Evolutionary conservation across 2,797 vertebrate genomes (phyloP).

Genomic region (Melanotaenia maccullochi): DNA sequence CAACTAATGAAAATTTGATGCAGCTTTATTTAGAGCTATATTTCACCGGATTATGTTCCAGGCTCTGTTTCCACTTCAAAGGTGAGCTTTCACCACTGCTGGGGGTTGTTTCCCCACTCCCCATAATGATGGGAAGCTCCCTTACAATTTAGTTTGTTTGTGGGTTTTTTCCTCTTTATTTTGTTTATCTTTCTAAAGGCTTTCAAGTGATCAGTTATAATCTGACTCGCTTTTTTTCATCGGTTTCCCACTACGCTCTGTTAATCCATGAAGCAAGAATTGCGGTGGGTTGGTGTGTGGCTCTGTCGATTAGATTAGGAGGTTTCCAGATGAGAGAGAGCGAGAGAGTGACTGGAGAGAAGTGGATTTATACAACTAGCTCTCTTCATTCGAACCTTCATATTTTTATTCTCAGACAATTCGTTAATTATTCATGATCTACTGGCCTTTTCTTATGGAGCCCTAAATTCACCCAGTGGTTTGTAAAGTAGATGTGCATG

Average conservation of each 20-base stretch:
- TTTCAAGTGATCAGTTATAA: slow-evolving; percentile 59
- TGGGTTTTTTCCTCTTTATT: not conserved
- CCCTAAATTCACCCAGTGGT: not conserved
- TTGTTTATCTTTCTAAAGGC: slow-evolving; percentile 26
- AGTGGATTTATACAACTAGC: slow-evolving; percentile 14
- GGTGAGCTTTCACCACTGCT: slow-evolving; percentile 69
- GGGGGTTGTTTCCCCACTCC: slow-evolving; percentile 53
- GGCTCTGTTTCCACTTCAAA: slow-evolving; percentile 80
- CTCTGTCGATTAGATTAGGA: slow-evolving; percentile 59
- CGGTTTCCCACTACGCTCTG: slow-evolving; percentile 37
- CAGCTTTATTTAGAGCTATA: slow-evolving; percentile 77
- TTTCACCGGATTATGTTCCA: slow-evolving; percentile 80
- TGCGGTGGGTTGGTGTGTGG: slow-evolving; percentile 42
- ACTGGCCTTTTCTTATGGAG: not conserved
- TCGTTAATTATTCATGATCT: not conserved
- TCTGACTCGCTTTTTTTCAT: slow-evolving; percentile 59
- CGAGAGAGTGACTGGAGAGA: slow-evolving; percentile 11
- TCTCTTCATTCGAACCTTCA: slow-evolving; percentile 17
- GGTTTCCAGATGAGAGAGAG: slow-evolving; percentile 50
- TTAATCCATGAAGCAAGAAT: slow-evolving; percentile 59
- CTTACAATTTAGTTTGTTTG: slow-evolving; percentile 10
- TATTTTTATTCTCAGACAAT: not conserved
- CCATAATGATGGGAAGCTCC: slow-evolving; percentile 30
- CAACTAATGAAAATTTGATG: slow-evolving; percentile 79
- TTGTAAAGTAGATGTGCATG: slow-evolving; percentile 2